A percentile compares a stretch with the other conserved stretches of the same genome.
Conservation (phyloP, 30 jellyfish, hydroid and myxozoan genomes). For the Cassiopea andromeda region DNA sequence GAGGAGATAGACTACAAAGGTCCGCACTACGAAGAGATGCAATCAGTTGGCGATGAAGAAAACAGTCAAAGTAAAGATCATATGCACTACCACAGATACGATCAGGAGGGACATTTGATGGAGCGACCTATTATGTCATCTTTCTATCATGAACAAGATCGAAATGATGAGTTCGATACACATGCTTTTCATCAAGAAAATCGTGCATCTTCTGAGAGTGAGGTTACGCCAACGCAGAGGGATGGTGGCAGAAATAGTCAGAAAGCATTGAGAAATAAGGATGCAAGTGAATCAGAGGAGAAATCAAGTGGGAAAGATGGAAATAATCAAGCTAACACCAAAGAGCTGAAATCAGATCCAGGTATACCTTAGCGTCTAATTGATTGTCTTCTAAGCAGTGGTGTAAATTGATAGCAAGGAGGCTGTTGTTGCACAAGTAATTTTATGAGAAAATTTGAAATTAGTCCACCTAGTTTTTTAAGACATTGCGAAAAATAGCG, state of each 20-base stretch:
- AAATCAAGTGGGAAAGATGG: background rate
- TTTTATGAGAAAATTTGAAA: too few relatives aligned
- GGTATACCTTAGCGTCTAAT: background rate
- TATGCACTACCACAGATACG: constrained; percentile 19
- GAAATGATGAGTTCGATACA: constrained; percentile 23
- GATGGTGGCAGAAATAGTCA: constrained; percentile 45
- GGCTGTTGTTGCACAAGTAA: too few relatives aligned
- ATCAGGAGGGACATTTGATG: background rate
- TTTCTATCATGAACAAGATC: constrained; percentile 31
- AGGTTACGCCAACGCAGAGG: constrained; percentile 72
- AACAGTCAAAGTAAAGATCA: constrained; percentile 38
- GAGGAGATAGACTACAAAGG: constrained; percentile 74
- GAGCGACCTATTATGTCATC: constrained; percentile 66
- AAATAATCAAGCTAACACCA: background rate
- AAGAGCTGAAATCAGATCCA: constrained; percentile 32
- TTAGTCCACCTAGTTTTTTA: too few relatives aligned
- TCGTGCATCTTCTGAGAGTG: constrained; percentile 21
- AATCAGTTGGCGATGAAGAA: constrained; percentile 17
- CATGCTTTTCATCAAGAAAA: constrained; percentile 45
- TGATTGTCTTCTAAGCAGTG: too few relatives aligned
- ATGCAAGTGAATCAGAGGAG: constrained; percentile 12
- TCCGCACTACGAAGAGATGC: constrained; percentile 26
- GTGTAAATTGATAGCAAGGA: too few relatives aligned
- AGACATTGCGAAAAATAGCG: too few relatives aligned
- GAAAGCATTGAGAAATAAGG: background rate